Percentiles rank a stretch among this genome's conserved stretches.
Evolutionary conservation across 2,888 invertebrate genomes (phyloP).

Genomic region (Brachypterus glaber): DNA sequence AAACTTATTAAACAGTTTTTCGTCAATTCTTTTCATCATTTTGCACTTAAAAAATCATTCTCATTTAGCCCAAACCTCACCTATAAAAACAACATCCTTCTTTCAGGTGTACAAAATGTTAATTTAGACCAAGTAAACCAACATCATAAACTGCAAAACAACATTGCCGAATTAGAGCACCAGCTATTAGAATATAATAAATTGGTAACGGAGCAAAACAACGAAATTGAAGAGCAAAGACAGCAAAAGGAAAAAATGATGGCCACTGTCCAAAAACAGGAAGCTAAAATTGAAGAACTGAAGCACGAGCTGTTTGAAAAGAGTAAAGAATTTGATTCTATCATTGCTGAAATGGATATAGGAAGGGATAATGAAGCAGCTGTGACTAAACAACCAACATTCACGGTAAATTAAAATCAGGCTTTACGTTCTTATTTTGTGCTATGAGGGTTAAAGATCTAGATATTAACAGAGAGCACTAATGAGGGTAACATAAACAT

Average conservation of each 20-base stretch:
- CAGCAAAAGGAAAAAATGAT: constrained; percentile 50
- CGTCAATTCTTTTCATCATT: no score
- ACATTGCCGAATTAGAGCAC: constrained; percentile 10
- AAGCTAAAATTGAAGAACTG: constrained; percentile 61
- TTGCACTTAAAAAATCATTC: no score
- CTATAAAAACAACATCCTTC: no score
- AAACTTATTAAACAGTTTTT: no score
- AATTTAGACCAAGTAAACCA: no score
- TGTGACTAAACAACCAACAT: constrained; percentile 20
- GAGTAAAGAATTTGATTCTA: constrained; percentile 48
- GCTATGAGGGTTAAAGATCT: no score
- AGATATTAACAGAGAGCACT: no score
- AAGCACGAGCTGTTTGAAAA: constrained; percentile 57
- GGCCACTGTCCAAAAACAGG: constrained; percentile 56
- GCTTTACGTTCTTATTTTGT: no score
- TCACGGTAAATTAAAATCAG: no score
- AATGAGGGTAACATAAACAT: no score
- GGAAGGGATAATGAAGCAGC: constrained; percentile 14
- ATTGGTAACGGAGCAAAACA: constrained; percentile 47
- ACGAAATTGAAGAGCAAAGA: constrained; percentile 46
- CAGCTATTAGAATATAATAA: constrained; percentile 39
- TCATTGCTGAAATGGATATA: constrained; percentile 37
- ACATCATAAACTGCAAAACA: constrained; percentile 12
- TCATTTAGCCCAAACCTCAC: no score
- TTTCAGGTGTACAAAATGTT: no score